phyloP scores from a whole-genome alignment of 2,888 invertebrate species.

The Brenthis hecate region DNA sequence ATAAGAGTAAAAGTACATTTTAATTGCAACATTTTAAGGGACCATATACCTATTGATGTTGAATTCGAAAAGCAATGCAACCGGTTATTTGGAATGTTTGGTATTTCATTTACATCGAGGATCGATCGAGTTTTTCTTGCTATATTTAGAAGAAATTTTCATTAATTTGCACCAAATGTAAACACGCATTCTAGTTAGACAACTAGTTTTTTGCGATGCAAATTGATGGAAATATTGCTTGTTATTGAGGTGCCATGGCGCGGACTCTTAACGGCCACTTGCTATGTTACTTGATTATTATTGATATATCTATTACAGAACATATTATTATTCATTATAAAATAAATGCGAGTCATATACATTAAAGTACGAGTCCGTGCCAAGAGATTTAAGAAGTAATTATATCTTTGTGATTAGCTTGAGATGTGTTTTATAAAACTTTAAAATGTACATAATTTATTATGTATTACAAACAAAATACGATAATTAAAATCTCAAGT shows the following conservation, averaged over 20 bases:
- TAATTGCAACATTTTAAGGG: not conserved
- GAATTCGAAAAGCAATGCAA: conserved; percentile 4
- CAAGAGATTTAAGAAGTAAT: conserved; percentile 10
- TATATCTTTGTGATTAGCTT: conserved; percentile 34
- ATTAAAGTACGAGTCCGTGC: conserved; percentile 16
- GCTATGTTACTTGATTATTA: not conserved
- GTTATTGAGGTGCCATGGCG: conserved; percentile 26
- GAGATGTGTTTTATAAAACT: conserved; percentile 26
- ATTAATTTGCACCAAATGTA: conserved; percentile 25
- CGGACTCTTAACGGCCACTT: conserved; percentile 22
- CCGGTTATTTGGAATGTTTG: not conserved
- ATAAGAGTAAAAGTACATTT: conserved; percentile 37
- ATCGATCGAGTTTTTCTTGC: conserved; percentile 37
- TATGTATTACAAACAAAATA: not conserved
- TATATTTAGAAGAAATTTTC: conserved; percentile 28
- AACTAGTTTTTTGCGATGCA: conserved; percentile 16
- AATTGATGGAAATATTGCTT: conserved; percentile 33
- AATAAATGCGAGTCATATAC: conserved; percentile 15
- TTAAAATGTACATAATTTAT: too few relatives aligned
- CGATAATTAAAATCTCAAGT: conserved; percentile 26
- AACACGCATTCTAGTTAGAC: not conserved
- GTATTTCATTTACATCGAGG: conserved; percentile 10
- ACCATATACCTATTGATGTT: not conserved
- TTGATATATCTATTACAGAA: conserved; percentile 2
- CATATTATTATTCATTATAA: not conserved